These are phyloP conservation scores for Rutilus rutilus DNA, from an alignment of 2,113 vertebrate species.

Conservation along the genomic window DNA sequence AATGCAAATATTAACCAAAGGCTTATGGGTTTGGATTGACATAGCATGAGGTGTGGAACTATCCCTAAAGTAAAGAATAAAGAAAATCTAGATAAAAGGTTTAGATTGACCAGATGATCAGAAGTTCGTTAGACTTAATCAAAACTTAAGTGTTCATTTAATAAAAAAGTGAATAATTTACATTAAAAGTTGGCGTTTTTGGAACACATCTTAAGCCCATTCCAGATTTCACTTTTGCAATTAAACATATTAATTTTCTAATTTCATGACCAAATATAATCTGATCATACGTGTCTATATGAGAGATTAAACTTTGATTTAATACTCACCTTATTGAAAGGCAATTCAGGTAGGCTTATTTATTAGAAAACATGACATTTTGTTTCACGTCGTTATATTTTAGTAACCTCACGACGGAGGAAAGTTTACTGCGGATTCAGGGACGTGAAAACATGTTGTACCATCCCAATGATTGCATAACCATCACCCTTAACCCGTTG, in stretches of 20 bases:
- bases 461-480: conserved; percentile 64
- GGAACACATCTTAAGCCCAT: background rate
- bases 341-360: background rate
- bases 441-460: conserved; percentile 40
- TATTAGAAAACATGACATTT: background rate
- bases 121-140: background rate
- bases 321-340: background rate
- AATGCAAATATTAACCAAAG: too few species aligned
- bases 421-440: conserved; percentile 6
- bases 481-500: conserved; percentile 66
- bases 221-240: background rate
- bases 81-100: too few species aligned
- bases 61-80: too few species aligned
- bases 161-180: background rate
- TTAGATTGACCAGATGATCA: background rate
- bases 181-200: background rate
- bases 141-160: background rate
- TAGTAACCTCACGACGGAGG: background rate
- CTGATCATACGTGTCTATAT: background rate
- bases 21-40: too few species aligned
- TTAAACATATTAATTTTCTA: background rate
- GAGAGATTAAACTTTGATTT: background rate
- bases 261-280: background rate
- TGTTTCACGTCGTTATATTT: background rate
- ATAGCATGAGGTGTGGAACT: too few species aligned